Base-by-base conservation (phyloP, 2,888 invertebrate species). In the Papilio elwesi region DNA sequence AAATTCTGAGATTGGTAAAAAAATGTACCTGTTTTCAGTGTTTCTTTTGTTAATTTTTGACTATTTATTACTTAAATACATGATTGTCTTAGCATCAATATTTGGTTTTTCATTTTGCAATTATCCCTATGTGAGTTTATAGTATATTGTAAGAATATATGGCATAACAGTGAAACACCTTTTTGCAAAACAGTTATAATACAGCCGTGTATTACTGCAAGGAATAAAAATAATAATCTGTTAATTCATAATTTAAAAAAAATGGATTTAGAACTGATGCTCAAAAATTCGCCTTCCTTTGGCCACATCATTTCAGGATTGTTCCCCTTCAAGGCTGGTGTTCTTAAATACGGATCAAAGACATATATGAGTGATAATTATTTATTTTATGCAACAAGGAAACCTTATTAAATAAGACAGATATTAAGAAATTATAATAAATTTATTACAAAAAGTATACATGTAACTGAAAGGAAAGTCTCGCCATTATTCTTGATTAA, bases 1-100 rank as follows among this genome's bases (percentile, higher is more conserved):
- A 87, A 92, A 92, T 89, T 91, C 88, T 87, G 91, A 92, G 91
- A 92, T 92, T 91, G 92, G 89, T 90, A 88, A 92, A 87, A 92
- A 87, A 86, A 89, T 90, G 93, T 93, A 93, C 93, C 92, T 93
- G 92, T 93, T 92, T 92, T 92, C 91, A 91, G 87, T 90, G 90
- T 90, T 92, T 91, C 91, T 92, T 93, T 93, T 92, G 92, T 93
- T 92, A 90, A 89, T 91, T 92, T 93, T 93, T 93, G 92, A 93
- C 92, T 93, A 93, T 93, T 93, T 93, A 92, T 93, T 93, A 87
- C 85, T 84, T 85, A 87, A 26, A 92, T 92, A 93, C 90, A 93
- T 92, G 89, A 93, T 93, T 92, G 92, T 93, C 93, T 89, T 93
- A 93, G 93, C 92, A 92, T 92, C 90, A 82, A 86, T 76, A 74